Conservation (phyloP, 2,113 vertebrate genomes). For the Sylvietta virens region DNA sequence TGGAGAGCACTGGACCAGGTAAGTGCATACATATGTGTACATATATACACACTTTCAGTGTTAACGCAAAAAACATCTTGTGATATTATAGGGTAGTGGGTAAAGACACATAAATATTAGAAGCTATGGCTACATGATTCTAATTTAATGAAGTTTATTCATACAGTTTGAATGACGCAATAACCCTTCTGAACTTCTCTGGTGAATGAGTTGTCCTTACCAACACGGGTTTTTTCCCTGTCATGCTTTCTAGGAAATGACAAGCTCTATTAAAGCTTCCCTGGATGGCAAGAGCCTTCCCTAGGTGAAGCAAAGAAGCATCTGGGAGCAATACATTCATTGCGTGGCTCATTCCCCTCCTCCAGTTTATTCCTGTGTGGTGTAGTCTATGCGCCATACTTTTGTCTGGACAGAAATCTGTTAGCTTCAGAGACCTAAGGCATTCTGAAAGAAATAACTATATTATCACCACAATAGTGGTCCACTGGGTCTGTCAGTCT, state of each 20-base stretch:
- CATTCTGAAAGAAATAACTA: neutral
- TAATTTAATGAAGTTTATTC: neutral
- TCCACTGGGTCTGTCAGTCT: neutral
- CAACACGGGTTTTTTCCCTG: neutral
- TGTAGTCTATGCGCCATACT: neutral
- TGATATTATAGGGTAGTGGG: neutral
- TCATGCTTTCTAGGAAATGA: neutral
- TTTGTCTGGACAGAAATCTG: neutral
- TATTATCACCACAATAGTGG: neutral
- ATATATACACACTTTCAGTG: neutral
- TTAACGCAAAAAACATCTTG: neutral
- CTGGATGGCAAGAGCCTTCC: neutral
- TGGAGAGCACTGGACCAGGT: neutral
- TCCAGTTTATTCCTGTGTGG: neutral
- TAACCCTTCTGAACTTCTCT: neutral
- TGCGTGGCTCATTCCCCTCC: neutral
- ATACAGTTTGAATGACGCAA: neutral
- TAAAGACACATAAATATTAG: neutral
- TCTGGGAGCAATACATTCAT: rapidly evolving
- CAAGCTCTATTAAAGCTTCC: neutral
- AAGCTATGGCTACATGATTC: neutral
- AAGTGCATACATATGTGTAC: neutral
- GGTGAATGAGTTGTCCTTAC: neutral
- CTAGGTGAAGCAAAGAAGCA: neutral
- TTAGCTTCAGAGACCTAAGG: neutral